Evolutionary conservation across 2,113 vertebrate genomes (phyloP).

Genomic region (Mesoclemmys tuberculata): DNA sequence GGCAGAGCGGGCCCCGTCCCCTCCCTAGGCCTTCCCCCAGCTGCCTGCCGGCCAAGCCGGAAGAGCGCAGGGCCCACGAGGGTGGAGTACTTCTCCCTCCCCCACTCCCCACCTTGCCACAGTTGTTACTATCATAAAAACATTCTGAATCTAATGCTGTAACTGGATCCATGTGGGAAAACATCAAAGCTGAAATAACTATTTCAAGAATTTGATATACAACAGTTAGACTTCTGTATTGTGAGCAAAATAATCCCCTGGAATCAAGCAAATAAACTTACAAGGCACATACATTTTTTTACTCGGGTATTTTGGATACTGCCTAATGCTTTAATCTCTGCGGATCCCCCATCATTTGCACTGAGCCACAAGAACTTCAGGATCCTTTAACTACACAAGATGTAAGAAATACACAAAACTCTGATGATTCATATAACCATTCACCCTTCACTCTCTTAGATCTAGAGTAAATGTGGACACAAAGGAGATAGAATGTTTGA

Average conservation of each 20-base stretch:
- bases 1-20: no score
- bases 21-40: no score
- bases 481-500: not conserved
- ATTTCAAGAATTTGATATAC: not conserved
- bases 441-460: not conserved
- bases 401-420: not conserved
- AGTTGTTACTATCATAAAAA: not conserved
- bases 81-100: no score
- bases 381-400: not conserved
- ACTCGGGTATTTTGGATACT: not conserved
- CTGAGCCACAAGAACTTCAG: not conserved
- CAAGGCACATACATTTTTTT: constrained; percentile 9
- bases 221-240: constrained; percentile 6
- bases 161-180: constrained; percentile 51
- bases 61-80: no score
- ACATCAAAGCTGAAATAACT: constrained; percentile 51
- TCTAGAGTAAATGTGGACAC: not conserved
- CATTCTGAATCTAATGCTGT: constrained; percentile 53
- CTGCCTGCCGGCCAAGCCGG: no score
- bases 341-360: not conserved
- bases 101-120: no score
- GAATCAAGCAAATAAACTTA: constrained; percentile 34
- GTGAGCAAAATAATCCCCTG: constrained; percentile 39
- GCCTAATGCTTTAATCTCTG: not conserved
- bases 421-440: not conserved